phyloP scores from a whole-genome alignment of 2,888 invertebrate species.

The Eupithecia subumbrata region DNA sequence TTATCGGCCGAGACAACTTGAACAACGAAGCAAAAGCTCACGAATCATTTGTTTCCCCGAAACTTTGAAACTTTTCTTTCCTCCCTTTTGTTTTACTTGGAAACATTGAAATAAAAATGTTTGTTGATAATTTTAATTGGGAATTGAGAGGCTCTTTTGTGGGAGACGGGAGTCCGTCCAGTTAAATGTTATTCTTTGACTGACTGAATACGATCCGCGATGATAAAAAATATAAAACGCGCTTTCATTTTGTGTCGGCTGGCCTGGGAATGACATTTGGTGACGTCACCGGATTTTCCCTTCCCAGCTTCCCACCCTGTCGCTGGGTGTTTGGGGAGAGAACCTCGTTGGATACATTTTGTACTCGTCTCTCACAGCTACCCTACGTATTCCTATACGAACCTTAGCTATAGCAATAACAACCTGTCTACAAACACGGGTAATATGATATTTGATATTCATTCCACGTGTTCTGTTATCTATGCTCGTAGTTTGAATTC shows the following conservation, averaged over 20 bases:
- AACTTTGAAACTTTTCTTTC: conserved; percentile 47
- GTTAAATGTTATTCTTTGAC: conserved; percentile 56
- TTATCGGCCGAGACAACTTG: conserved; percentile 32
- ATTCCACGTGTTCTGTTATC: conserved; percentile 32
- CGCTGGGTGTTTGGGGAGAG: conserved; percentile 27
- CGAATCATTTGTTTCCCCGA: conserved; percentile 46
- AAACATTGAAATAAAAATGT: conserved; percentile 34
- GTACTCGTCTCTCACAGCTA: conserved; percentile 47
- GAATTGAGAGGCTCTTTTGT: conserved; percentile 47
- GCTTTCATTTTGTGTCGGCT: conserved; percentile 64
- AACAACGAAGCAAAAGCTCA: conserved; percentile 39
- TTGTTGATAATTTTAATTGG: conserved; percentile 35
- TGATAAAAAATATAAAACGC: conserved; percentile 66
- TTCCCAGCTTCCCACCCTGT: conserved; percentile 38
- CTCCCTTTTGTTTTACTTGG: conserved; percentile 43
- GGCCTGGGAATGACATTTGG: conserved; percentile 65
- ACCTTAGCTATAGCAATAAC: conserved; percentile 51
- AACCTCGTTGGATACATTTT: conserved; percentile 44
- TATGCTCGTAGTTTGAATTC: conserved; percentile 33
- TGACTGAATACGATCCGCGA: conserved; percentile 61
- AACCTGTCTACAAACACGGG: conserved; percentile 26
- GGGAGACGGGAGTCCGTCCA: conserved; percentile 41
- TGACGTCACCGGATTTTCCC: conserved; percentile 58
- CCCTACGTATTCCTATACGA: background rate
- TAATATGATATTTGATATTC: conserved; percentile 35